Evolutionary conservation across 2,113 vertebrate genomes (phyloP).

Genomic region (Mobula hypostoma): DNA sequence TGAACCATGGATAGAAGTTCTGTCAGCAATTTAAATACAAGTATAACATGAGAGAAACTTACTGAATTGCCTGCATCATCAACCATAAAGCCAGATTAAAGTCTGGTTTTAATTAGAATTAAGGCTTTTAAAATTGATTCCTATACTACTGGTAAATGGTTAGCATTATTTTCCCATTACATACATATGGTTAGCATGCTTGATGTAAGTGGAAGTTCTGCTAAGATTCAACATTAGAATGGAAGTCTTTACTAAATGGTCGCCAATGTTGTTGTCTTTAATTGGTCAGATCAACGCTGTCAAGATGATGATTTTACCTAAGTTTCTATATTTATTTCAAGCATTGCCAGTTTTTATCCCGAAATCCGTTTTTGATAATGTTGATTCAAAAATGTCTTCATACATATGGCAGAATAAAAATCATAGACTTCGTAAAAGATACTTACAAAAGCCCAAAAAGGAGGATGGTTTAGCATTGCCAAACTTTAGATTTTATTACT

Average conservation of each 20-base stretch:
- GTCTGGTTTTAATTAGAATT: neutral
- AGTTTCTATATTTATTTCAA: too few relatives aligned
- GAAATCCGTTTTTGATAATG: too few relatives aligned
- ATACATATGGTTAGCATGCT: neutral
- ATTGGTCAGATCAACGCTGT: too few relatives aligned
- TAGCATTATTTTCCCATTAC: neutral
- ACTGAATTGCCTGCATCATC: neutral
- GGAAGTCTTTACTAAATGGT: neutral
- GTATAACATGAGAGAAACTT: neutral
- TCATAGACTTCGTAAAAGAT: too few relatives aligned
- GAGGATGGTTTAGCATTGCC: too few relatives aligned
- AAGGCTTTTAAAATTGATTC: neutral
- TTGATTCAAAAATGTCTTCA: too few relatives aligned
- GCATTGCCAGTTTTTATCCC: too few relatives aligned
- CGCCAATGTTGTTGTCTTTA: too few relatives aligned
- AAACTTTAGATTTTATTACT: too few relatives aligned
- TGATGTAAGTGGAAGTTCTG: neutral
- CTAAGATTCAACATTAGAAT: neutral
- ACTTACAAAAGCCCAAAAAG: too few relatives aligned
- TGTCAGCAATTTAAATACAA: neutral
- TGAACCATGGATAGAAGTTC: neutral
- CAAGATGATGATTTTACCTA: too few relatives aligned
- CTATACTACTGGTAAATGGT: neutral
- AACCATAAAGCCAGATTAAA: neutral
- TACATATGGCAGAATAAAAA: too few relatives aligned